Evolutionary conservation across 2,888 invertebrate species (phyloP), one percentile per base, ranked within the genome.

Genomic region (Heliconius charithonia): DNA sequence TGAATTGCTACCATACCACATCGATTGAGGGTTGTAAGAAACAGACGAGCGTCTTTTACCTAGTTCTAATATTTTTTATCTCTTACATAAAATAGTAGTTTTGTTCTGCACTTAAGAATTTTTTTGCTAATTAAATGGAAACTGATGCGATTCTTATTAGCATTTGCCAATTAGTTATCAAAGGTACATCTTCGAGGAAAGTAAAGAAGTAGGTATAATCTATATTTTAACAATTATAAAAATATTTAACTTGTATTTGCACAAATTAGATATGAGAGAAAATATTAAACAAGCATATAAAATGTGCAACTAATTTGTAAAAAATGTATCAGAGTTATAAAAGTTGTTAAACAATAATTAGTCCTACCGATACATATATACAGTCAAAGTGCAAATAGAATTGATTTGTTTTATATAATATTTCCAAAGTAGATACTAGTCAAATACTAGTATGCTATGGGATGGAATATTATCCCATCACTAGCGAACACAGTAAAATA

Each of bases 1-100:
- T 94, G 92, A 91, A 94, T 94, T 94, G 94, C 94, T 94, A 94
- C 94, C 94, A 94, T 89, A 86, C 93, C 88, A 86, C 87, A 82
- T 82, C 83, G 81, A 86, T 83, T 83, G 87, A 88, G 89, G 87
- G 88, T 86, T 84, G 89, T 79, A 67, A 62, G 27, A 19, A 78
- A 69, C 81, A 88, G 81, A 88, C 89, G 80, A 59, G 85, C 88
- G 87, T 74, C 81, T 80, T 69, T 72, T 56, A 63, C 0, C 2
- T 63, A 6, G 2, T 6, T 0, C 2, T 13, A 13, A 0, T 13
- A 25, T 63, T 27, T 63, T 25, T 13, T 25, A 13, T 27, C 27
- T 25, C 63, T 25, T n/a, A 19, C 22, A 0, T 9, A 9, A 45
- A 16, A 2, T 13, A 45, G 45, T 41, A 51, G 19, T 10, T 59